Evolutionary conservation across 2,888 invertebrate genomes (phyloP), one percentile per base, ranked within the genome.

Genomic region (Notocelia uddmanniana): DNA sequence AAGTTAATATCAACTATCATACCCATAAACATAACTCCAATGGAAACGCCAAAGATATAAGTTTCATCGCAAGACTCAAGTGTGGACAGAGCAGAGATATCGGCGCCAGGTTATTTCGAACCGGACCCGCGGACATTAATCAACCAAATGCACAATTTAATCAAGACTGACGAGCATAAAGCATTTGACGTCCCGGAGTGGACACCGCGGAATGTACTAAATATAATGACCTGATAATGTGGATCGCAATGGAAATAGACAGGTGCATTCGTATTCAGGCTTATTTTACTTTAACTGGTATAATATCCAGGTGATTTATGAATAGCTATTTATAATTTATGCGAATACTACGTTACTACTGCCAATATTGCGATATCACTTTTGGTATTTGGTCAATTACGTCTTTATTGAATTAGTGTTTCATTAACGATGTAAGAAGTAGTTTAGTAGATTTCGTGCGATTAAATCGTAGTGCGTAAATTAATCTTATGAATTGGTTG

Each of bases 121-220:
- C 60, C 73, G 60, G 31, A 54, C 18, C 37, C 19, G 66, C 75
- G 68, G 59, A 48, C 73, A 75, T 76, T 75, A 75, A 76, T 76
- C 74, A 75, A 67, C 57, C 68, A 68, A 72, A 76, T 75, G 75
- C 73, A 73, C 74, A 74, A 74, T 76, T 76, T 76, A 76, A 75
- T 75, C 75, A 76, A 74, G 60, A 74, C 75, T 74, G 75, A 75
- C 75, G 76, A 75, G 74, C 69, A 74, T 75, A 75, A 74, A 75
- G 73, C 73, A 75, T 75, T 72, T 73, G 68, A 74, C 60, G 74
- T 73, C 73, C 75, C 64, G 64, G 31, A 68, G 68, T 63, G 70
- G 57, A 62, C 58, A 26, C 23, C 62, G 52, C 57, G 67, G 68
- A 68, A 70, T 69, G 69, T 55, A 62, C 48, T 69, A 55, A 62